Conservation (phyloP, 1,140 invertebrate genomes). For the Saccostrea cuccullata region DNA sequence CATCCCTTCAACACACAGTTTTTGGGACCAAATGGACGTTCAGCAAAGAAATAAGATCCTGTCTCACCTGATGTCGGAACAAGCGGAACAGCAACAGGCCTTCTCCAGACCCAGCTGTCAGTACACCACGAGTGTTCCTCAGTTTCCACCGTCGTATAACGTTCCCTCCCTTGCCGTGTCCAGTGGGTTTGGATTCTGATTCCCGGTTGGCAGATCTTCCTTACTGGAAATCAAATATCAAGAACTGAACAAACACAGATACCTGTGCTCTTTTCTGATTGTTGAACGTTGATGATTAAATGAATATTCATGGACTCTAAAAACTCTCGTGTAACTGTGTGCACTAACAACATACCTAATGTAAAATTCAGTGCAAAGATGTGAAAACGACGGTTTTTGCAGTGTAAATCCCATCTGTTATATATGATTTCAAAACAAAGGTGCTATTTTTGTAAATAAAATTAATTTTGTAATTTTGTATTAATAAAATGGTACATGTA, state of each 20-base stretch:
- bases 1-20: background rate
- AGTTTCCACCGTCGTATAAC: background rate
- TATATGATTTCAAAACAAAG: background rate
- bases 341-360: no score
- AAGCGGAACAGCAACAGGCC: background rate
- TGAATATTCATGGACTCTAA: no score
- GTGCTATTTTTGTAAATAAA: background rate
- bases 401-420: background rate
- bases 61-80: background rate
- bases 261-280: no score
- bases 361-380: no score
- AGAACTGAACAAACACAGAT: no score
- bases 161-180: background rate
- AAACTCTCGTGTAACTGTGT: no score
- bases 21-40: slow-evolving; percentile 10
- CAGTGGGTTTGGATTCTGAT: no score
- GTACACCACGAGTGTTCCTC: background rate
- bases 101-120: slow-evolving; percentile 3
- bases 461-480: background rate
- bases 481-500: no score
- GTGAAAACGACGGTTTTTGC: no score
- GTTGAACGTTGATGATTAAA: no score
- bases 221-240: no score
- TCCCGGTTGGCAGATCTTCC: no score
- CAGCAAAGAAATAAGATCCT: background rate